Percentiles rank a stretch among this genome's conserved stretches.
Evolutionary conservation across 2,113 vertebrate species (phyloP).

Genomic region (Sitta europaea): DNA sequence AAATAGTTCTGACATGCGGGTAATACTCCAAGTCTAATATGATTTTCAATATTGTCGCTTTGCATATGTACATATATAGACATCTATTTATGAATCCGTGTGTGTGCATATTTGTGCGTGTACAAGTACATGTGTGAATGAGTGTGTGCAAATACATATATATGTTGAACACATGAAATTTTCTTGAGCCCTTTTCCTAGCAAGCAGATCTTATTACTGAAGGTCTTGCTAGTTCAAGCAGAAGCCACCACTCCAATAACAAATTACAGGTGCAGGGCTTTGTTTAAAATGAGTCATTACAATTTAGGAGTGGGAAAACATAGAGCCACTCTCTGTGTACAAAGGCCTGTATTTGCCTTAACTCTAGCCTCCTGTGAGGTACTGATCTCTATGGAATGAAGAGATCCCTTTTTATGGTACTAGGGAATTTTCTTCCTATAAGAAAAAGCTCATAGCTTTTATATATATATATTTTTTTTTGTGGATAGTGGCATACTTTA

Average conservation of each 20-base stretch:
- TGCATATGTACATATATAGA: background rate
- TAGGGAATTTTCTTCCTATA: background rate
- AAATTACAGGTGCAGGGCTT: background rate
- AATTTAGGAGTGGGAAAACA: background rate
- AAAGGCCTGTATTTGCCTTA: slow-evolving; percentile 45
- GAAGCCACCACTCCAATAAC: background rate
- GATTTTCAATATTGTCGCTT: slow-evolving; percentile 20
- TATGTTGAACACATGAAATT: background rate
- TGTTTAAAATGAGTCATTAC: background rate
- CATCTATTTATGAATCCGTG: background rate
- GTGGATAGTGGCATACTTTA: background rate
- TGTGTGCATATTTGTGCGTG: background rate
- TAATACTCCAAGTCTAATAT: background rate
- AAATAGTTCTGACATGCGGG: slow-evolving; percentile 39
- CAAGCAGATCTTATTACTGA: background rate
- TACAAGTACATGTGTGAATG: background rate
- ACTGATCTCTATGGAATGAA: background rate
- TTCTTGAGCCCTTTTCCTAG: background rate
- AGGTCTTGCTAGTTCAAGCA: background rate
- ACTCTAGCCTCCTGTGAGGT: slow-evolving; percentile 24
- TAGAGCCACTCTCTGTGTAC: background rate
- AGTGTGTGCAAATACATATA: background rate
- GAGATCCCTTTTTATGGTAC: slow-evolving; percentile 3
- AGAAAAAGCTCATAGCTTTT: background rate
- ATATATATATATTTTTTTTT: background rate